A percentile compares a stretch with the other conserved stretches of the same genome.
Conservation (phyloP, 2,888 invertebrate species). For the Galeopsomyia nigrocyanea region DNA sequence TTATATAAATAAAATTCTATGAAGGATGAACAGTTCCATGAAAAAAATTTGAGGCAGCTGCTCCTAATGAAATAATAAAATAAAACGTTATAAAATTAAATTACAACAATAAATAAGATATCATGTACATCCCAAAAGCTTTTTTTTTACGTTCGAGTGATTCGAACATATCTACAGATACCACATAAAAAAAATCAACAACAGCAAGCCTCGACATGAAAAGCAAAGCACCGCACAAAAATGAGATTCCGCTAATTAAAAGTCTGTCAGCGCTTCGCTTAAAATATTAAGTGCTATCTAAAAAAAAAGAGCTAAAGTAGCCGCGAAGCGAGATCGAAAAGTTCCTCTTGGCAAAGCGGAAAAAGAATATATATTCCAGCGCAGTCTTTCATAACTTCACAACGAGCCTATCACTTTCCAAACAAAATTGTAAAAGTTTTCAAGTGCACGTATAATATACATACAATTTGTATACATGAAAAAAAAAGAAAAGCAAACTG, state of each 20-base stretch:
- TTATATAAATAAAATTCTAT: too few relatives aligned
- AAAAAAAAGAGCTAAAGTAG: conserved; percentile 31
- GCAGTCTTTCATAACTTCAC: conserved; percentile 23
- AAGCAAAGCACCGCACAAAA: neutral
- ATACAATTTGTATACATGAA: too few relatives aligned
- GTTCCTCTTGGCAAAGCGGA: neutral
- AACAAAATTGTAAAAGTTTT: conserved; percentile 35
- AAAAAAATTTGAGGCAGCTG: too few relatives aligned
- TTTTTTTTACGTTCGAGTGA: too few relatives aligned
- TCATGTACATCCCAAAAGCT: too few relatives aligned
- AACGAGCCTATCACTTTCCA: conserved; percentile 17
- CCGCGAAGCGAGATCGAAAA: conserved; percentile 40
- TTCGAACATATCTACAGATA: too few relatives aligned
- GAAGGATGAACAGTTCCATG: too few relatives aligned
- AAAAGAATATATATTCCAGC: conserved; percentile 3
- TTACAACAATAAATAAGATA: too few relatives aligned
- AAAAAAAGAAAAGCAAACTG: too few relatives aligned
- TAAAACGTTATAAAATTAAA: too few relatives aligned
- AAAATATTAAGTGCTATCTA: conserved; percentile 33
- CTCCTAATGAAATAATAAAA: too few relatives aligned
- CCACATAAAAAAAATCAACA: too few relatives aligned
- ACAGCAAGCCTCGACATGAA: neutral
- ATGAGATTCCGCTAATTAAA: conserved; percentile 46
- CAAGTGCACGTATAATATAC: neutral
- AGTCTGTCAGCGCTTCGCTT: conserved; percentile 41